Conservation (phyloP, 1,140 invertebrate species). For the Pantala flavescens region DNA sequence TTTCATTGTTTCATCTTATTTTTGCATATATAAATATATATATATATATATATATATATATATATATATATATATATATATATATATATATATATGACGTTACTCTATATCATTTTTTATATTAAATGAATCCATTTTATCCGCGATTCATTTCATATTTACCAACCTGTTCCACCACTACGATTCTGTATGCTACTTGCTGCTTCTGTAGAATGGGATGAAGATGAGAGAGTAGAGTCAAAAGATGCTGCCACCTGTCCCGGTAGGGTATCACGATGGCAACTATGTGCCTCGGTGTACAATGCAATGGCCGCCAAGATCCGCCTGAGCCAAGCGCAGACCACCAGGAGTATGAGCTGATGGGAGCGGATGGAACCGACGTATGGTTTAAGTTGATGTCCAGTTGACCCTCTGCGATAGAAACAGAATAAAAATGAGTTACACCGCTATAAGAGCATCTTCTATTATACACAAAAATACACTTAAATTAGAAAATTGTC, state of each 20-base stretch:
- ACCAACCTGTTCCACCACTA: constrained; percentile 49
- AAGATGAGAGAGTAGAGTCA: constrained; percentile 41
- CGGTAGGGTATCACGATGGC: constrained; percentile 52
- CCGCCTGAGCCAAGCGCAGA: constrained; percentile 33
- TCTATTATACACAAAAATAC: too few relatives aligned
- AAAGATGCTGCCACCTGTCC: constrained; percentile 45
- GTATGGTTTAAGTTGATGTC: constrained; percentile 13
- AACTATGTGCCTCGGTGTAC: constrained; percentile 40
- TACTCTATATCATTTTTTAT: neutral
- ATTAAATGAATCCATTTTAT: neutral
- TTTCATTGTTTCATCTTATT: neutral
- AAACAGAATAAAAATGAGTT: neutral
- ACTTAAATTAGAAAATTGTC: too few relatives aligned
- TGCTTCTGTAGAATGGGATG: constrained; percentile 50
- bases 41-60: neutral
- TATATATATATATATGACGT: neutral
- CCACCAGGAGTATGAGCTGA: constrained; percentile 4
- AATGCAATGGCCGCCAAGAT: constrained; percentile 39
- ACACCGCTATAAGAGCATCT: too few relatives aligned
- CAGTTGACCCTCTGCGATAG: neutral
- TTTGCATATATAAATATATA: neutral
- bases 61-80: neutral
- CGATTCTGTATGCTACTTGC: constrained; percentile 49
- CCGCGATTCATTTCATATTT: neutral
- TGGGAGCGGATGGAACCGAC: neutral